Evolutionary conservation across 2,888 invertebrate species (phyloP).

Genomic region (Xestoiulus laeticollis): DNA sequence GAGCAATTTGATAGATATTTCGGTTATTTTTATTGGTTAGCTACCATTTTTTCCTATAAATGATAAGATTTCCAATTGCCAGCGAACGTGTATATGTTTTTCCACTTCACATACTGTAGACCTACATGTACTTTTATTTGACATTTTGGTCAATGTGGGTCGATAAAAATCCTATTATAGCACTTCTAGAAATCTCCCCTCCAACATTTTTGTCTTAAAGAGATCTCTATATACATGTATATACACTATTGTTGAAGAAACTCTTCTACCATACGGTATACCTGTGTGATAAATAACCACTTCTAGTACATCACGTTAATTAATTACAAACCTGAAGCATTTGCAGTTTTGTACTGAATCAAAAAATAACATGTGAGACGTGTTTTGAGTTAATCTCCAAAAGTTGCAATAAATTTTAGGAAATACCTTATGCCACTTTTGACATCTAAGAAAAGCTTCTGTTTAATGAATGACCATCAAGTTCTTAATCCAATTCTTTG

Average conservation of each 20-base stretch:
- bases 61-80: neutral
- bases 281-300: neutral
- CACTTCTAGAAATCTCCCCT: neutral
- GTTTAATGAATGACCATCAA: neutral
- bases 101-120: neutral
- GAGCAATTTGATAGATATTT: neutral
- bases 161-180: conserved; percentile 11
- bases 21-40: neutral
- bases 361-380: neutral
- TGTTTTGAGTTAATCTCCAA: conserved; percentile 19
- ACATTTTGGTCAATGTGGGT: conserved; percentile 34
- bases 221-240: too few species aligned
- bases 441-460: neutral
- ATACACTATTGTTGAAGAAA: neutral
- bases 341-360: neutral
- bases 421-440: neutral
- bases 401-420: neutral
- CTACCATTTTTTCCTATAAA: neutral
- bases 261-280: neutral
- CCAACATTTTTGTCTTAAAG: neutral
- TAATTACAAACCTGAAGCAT: neutral
- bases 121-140: neutral
- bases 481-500: neutral
- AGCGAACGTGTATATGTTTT: neutral
- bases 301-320: neutral